phyloP scores from a whole-genome alignment of 2,797 vertebrate genomes.

The Neomorphus geoffroyi region DNA sequence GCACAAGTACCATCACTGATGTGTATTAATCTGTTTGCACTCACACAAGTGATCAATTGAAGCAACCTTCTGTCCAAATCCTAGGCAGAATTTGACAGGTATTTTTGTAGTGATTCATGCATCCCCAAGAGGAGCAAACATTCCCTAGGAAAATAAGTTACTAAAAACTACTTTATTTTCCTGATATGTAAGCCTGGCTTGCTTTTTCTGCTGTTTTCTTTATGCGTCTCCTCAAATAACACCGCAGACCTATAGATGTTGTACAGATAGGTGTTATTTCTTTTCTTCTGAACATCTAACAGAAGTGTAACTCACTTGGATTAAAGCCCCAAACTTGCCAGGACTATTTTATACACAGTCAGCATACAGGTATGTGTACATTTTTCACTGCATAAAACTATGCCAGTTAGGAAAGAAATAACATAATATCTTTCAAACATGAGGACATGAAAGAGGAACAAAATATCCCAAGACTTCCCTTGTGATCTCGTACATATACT shows the following conservation, averaged over 20 bases:
- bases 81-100: not conserved
- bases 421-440: not conserved
- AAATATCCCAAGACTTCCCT: not conserved
- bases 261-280: not conserved
- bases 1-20: not conserved
- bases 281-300: not conserved
- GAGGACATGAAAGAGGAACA: not conserved
- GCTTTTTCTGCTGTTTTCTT: not conserved
- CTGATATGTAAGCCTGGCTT: not conserved
- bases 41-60: not conserved
- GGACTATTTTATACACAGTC: not conserved
- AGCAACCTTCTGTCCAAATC: not conserved
- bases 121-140: not conserved
- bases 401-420: not conserved
- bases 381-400: not conserved
- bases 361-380: not conserved
- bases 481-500: not conserved
- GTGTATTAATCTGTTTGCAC: not conserved
- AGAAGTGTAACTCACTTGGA: not conserved
- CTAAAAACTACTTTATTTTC: not conserved
- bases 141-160: not conserved
- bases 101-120: not conserved
- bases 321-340: not conserved
- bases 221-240: not conserved
- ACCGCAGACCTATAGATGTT: not conserved